A percentile compares a stretch with the other conserved stretches of the same genome.
Conservation (phyloP, 2,888 invertebrate species). For the Eilema depressum region DNA sequence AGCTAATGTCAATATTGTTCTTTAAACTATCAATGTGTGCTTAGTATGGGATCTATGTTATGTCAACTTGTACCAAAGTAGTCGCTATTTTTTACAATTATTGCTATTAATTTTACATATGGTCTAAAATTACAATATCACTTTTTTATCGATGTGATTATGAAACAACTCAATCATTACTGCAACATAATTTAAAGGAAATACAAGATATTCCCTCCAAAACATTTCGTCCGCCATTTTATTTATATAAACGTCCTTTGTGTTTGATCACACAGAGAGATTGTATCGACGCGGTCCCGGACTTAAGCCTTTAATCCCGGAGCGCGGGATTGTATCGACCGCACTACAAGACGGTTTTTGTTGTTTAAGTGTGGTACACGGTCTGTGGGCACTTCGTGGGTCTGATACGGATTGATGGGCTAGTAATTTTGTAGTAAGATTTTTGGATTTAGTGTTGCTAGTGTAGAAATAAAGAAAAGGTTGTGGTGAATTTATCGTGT, state of each 20-base stretch:
- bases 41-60: no score
- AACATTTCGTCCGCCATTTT: slow-evolving; percentile 45
- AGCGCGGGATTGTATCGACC: slow-evolving; percentile 51
- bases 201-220: slow-evolving; percentile 15
- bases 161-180: not conserved
- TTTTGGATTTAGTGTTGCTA: not conserved
- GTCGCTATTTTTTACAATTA: no score
- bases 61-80: no score
- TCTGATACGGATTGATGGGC: not conserved
- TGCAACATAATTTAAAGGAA: not conserved
- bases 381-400: slow-evolving; percentile 7
- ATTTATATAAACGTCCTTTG: slow-evolving; percentile 50
- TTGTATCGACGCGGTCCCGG: slow-evolving; percentile 53
- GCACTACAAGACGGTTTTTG: slow-evolving; percentile 47
- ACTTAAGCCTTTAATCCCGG: slow-evolving; percentile 59
- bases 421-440: slow-evolving; percentile 1
- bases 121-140: no score
- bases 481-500: not conserved
- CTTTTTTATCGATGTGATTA: no score
- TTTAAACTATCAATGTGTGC: no score
- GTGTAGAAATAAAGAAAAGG: not conserved
- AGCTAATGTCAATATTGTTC: no score
- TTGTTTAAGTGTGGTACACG: slow-evolving; percentile 25
- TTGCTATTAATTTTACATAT: no score
- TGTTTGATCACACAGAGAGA: slow-evolving; percentile 45